Percentiles rank a stretch among this genome's conserved stretches.
phyloP scores from a whole-genome alignment of 37 sponge, comb jelly and placozoan species.

The Hormiphora californensis region DNA sequence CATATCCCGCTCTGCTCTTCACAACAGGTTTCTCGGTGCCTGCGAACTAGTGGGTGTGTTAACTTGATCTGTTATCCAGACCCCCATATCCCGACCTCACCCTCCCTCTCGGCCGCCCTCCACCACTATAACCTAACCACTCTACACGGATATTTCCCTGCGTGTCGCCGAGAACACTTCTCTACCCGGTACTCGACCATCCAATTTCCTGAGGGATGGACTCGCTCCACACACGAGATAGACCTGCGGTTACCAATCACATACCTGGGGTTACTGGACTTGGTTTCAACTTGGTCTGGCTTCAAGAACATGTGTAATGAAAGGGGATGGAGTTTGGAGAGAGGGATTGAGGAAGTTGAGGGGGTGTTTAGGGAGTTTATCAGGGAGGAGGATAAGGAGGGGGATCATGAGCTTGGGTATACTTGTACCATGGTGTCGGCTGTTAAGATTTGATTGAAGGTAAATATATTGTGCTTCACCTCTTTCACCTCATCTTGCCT shows the following conservation, averaged over 20 bases:
- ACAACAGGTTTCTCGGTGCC: neutral
- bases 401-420: neutral
- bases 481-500: neutral
- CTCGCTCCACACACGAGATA: no score
- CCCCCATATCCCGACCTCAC: neutral
- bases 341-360: neutral
- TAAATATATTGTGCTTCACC: neutral
- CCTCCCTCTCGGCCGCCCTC: constrained; percentile 20
- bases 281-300: neutral
- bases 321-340: neutral
- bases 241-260: neutral
- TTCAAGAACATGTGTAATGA: constrained; percentile 14
- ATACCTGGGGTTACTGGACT: neutral
- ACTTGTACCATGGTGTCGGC: constrained; percentile 30
- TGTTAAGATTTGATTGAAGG: neutral
- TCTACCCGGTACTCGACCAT: neutral
- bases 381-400: neutral
- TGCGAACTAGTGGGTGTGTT: neutral
- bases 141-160: neutral
- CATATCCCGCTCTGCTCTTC: no score
- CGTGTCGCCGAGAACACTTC: neutral
- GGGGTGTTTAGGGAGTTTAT: neutral
- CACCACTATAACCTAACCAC: neutral
- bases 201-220: neutral
- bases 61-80: constrained; percentile 4